Evolutionary conservation across 2,113 vertebrate species (phyloP), one percentile per base, ranked within the genome.

Genomic region (Cottus gobio): DNA sequence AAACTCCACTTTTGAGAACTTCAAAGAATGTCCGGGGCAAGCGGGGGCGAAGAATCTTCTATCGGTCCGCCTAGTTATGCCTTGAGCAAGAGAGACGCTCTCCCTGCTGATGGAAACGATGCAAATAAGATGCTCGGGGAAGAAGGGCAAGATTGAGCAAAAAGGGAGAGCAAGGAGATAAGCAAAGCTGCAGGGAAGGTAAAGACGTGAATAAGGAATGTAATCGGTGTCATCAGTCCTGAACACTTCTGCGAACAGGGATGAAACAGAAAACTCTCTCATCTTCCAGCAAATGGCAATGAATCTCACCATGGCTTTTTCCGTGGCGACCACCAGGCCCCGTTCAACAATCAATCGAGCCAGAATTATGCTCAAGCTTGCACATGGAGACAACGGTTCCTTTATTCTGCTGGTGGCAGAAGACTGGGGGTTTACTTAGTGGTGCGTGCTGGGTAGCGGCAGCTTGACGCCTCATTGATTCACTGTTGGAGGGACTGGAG

Each of bases 1-100:
- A 88, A 88, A 72, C 80, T 68, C 71, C 31, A 75, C 89, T 87
- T 77, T 81, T 75, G 26, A 81, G 48, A 75, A 89, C 91, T 91
- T 90, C 88, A 92, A 90, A 92, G 86, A 70, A 52, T 74, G 79
- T 67, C 79, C 42, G 54, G 50, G 72, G 65, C 69, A 57, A 39
- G 68, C 64, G n/a, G 73, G 60, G 50, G 36, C 24, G 60, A 39
- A 31, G 46, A 66, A 44, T 90, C 87, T 75, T 88, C 74, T 83
- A 75, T 83, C 81, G 42, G 77, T 83, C 66, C 4, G 20, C 63
- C 36, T 71, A 11, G 18, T 87, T 76, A 61, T 42, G 86, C 91
- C 85, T 69, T 20, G 13, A 87, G 91, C 83, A 36, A 72, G 28
- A 56, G 58, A 77, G n/a, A 44, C 69, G 65, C 72, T 71, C 46